Percentiles rank a stretch among this genome's conserved stretches.
Evolutionary conservation across 64 coral and sea anemone species (phyloP).

Genomic region (Exaiptasia diaphana): DNA sequence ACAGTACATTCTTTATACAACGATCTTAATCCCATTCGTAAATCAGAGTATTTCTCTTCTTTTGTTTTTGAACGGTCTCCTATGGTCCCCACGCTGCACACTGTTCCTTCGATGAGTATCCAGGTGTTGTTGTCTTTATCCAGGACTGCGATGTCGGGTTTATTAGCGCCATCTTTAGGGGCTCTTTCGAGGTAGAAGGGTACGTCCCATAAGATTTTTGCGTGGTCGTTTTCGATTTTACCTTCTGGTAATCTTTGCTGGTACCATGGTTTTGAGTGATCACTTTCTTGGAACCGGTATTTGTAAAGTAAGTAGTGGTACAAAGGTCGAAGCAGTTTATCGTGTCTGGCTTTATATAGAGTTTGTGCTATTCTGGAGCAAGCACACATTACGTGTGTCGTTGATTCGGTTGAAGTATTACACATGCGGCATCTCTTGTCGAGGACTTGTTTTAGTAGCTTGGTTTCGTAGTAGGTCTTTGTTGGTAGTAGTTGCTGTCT

Average conservation of each 20-base stretch:
- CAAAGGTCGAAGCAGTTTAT: background rate
- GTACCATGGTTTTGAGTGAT: background rate
- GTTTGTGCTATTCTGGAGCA: background rate
- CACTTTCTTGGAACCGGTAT: background rate
- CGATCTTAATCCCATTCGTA: too few species aligned
- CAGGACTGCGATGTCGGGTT: too few species aligned
- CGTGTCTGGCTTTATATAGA: background rate
- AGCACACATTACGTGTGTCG: background rate
- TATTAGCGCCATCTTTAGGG: too few species aligned
- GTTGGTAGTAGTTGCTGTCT: slow-evolving; percentile 15
- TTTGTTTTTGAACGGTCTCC: too few species aligned
- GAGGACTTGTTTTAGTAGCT: background rate
- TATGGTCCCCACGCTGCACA: too few species aligned
- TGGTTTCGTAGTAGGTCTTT: background rate
- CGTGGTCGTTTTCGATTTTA: background rate
- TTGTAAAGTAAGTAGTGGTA: background rate
- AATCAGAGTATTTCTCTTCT: too few species aligned
- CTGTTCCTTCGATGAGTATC: too few species aligned
- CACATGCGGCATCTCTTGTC: background rate
- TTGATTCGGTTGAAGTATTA: background rate
- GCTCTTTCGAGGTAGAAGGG: too few species aligned
- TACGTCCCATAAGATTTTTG: too few species aligned
- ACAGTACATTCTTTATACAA: too few species aligned
- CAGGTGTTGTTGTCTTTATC: too few species aligned
- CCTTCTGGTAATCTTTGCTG: background rate